Conservation (phyloP, 64 coral and sea anemone species). For the Astreopora myriophthalma region DNA sequence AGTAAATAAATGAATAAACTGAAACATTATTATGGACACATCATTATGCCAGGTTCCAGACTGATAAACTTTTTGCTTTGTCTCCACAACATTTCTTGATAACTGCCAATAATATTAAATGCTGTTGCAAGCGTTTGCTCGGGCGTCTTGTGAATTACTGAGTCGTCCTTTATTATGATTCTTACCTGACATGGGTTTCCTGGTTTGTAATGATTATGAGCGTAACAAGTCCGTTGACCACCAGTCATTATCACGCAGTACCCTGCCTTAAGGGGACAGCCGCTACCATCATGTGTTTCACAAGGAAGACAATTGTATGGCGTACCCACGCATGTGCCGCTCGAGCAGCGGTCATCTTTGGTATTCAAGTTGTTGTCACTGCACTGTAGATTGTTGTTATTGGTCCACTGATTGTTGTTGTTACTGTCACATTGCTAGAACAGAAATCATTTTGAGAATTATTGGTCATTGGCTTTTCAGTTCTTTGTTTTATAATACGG, state of each 20-base stretch:
- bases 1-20: too few relatives aligned
- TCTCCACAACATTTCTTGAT: too few relatives aligned
- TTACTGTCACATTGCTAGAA: slow-evolving; percentile 71
- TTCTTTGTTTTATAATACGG: too few relatives aligned
- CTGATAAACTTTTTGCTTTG: too few relatives aligned
- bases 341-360: slow-evolving; percentile 78
- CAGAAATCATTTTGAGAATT: background rate
- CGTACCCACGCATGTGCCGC: slow-evolving; percentile 70
- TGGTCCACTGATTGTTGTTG: slow-evolving; percentile 50
- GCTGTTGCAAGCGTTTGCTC: too few relatives aligned
- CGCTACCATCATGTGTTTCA: slow-evolving; percentile 80
- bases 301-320: slow-evolving; percentile 83
- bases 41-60: too few relatives aligned
- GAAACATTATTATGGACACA: too few relatives aligned
- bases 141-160: too few relatives aligned
- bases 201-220: slow-evolving; percentile 67
- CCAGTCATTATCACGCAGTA: slow-evolving; percentile 69
- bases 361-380: slow-evolving; percentile 81
- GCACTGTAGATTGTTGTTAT: slow-evolving; percentile 69
- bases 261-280: slow-evolving; percentile 67
- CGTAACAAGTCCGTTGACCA: slow-evolving; percentile 68
- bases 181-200: slow-evolving; percentile 83
- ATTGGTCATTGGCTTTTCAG: too few relatives aligned
- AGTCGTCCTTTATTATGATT: too few relatives aligned
- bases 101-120: too few relatives aligned